phyloP scores from a whole-genome alignment of 2,797 vertebrate genomes.

The Epinephelus awoara region DNA sequence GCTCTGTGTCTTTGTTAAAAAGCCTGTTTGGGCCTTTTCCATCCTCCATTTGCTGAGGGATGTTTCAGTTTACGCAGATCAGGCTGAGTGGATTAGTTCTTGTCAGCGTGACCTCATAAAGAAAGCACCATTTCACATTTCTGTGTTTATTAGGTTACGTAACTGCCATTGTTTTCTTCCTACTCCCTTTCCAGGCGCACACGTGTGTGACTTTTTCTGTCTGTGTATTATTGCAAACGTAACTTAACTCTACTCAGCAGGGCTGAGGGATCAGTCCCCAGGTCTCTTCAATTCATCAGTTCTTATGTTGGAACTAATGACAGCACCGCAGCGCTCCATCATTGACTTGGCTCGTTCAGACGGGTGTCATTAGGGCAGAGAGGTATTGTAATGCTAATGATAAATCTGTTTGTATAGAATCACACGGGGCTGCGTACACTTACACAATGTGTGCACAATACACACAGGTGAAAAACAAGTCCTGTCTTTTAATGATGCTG shows the following conservation, averaged over 20 bases:
- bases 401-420: conserved; percentile 22
- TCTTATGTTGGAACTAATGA: conserved; percentile 45
- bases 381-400: conserved; percentile 37
- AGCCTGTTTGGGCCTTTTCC: conserved; percentile 25
- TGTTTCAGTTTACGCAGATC: conserved; percentile 59
- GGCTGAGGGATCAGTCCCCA: conserved; percentile 37
- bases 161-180: conserved; percentile 69
- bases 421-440: conserved; percentile 31
- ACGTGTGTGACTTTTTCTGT: conserved; percentile 21
- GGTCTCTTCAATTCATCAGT: conserved; percentile 39
- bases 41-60: conserved; percentile 38
- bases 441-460: background rate
- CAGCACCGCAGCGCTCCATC: conserved; percentile 18
- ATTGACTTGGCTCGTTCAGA: conserved; percentile 18
- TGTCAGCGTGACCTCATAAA: conserved; percentile 76
- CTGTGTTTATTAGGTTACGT: conserved; percentile 61
- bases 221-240: conserved; percentile 43
- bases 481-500: conserved; percentile 17
- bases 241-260: conserved; percentile 35
- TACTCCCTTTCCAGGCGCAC: conserved; percentile 22
- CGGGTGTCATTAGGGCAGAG: conserved; percentile 1
- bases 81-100: conserved; percentile 56
- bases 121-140: conserved; percentile 70
- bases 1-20: conserved; percentile 30
- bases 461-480: background rate